Evolutionary conservation across 92 coral and sea anemone genomes (phyloP).

Genomic region (Porites rus): DNA sequence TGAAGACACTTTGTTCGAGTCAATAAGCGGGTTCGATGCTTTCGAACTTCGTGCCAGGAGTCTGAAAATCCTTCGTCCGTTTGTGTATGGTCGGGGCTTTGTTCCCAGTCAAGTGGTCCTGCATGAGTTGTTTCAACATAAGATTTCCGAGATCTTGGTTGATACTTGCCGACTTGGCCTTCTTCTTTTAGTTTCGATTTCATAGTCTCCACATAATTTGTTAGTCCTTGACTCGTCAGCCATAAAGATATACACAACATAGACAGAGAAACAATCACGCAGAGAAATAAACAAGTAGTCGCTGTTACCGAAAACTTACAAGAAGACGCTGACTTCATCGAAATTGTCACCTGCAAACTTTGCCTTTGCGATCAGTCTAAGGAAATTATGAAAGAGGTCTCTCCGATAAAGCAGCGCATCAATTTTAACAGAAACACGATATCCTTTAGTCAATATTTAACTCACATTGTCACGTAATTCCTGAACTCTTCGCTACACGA

Average conservation of each 20-base stretch:
- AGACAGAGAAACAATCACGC: constrained; percentile 31
- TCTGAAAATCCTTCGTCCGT: constrained; percentile 22
- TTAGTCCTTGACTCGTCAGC: constrained; percentile 43
- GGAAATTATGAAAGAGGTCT: too few relatives aligned
- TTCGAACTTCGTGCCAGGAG: constrained; percentile 49
- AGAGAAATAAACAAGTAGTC: constrained; percentile 39
- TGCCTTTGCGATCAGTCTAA: background rate
- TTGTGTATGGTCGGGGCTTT: background rate
- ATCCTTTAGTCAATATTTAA: background rate
- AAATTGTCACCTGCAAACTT: background rate
- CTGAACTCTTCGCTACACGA: too few relatives aligned
- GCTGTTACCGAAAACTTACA: constrained; percentile 32
- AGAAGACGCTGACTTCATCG: constrained; percentile 15
- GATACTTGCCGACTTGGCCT: constrained; percentile 10
- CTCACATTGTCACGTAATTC: background rate
- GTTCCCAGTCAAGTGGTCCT: background rate
- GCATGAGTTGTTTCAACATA: background rate
- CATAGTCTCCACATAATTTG: constrained; percentile 41
- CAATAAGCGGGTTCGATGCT: constrained; percentile 42
- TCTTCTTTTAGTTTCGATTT: constrained; percentile 25
- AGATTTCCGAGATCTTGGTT: background rate
- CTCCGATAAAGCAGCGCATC: background rate
- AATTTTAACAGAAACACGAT: background rate
- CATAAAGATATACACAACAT: constrained; percentile 47
- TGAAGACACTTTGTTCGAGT: constrained; percentile 43